Conservation (phyloP, 2,113 vertebrate species). For the Pteronura brasiliensis region DNA sequence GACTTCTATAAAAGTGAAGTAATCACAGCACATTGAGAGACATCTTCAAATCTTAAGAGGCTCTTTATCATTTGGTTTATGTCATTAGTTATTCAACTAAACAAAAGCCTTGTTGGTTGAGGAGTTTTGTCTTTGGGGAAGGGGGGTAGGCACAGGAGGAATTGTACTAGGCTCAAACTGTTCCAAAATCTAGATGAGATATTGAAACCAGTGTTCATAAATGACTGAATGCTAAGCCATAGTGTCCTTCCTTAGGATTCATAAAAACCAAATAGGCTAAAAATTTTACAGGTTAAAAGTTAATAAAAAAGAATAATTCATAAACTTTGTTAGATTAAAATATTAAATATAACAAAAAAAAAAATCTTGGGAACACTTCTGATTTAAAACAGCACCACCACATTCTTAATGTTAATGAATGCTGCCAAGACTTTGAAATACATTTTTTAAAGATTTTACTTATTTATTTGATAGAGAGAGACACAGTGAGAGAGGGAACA, state of each 20-base stretch:
- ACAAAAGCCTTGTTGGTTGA: neutral
- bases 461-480: too few relatives aligned
- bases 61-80: slow-evolving; percentile 8
- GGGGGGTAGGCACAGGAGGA: neutral
- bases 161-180: neutral
- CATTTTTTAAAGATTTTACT: neutral
- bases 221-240: neutral
- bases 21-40: neutral
- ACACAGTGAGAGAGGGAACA: too few relatives aligned
- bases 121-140: neutral
- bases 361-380: neutral
- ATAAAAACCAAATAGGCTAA: neutral
- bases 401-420: slow-evolving; percentile 44
- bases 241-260: neutral
- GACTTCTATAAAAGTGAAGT: slow-evolving; percentile 10
- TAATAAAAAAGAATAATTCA: slow-evolving; percentile 47
- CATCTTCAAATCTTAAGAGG: neutral
- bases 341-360: slow-evolving; percentile 50
- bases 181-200: neutral
- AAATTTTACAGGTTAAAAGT: slow-evolving; percentile 37
- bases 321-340: slow-evolving; percentile 37
- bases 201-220: neutral
- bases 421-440: slow-evolving; percentile 21
- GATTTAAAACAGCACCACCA: slow-evolving; percentile 32
- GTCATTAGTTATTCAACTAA: neutral